Base-by-base conservation (phyloP, 2,888 invertebrate genomes). In the Prenolepis imparis region DNA sequence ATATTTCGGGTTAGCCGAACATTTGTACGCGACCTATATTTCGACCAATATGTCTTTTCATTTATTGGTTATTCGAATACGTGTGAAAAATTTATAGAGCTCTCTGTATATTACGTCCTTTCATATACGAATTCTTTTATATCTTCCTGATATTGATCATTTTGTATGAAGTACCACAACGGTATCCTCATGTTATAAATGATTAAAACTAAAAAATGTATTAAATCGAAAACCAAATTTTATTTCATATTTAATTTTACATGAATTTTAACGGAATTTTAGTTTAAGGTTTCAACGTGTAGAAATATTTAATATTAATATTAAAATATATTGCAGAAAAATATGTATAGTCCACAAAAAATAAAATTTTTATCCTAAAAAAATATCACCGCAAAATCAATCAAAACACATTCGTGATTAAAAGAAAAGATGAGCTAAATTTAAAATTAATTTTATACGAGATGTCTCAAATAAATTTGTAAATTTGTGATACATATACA, bases 1-100 rank as follows among this genome's bases (percentile, higher is more conserved):
- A 78, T 70, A 70, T 59, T 44, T 78, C 44, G 44, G 41, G 78
- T 70, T 78, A 78, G 11, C 21, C 21, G 18, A 67, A 78, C 28
- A 59, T 78, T 70, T 78, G 21, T 70, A 59, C 57, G 59, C 36
- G 44, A 70, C 70, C 70, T 57, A 32, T 3, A 78, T 70, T 78
- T 70, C 70, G 28, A 18, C 36, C 78, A 36, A 78, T 59, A 77
- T 70, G 41, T 78, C 78, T 59, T 70, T 59, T 59, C 41, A 78
- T 78, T 78, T 78, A 78, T 78, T 41, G 57, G 57, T 68, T 78
- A 57, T 78, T 70, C 32, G 44, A 41, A 68, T 24, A 32, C 11
- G 32, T 44, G 24, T 39, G 70, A 70, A 78, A 59, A 78, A 78
- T 70, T 44, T 70, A 78, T 70, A 70, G n/a, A 59, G 24, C 32